phyloP scores from a whole-genome alignment of 2,113 vertebrate genomes.

The Xyliphius kryptos region DNA sequence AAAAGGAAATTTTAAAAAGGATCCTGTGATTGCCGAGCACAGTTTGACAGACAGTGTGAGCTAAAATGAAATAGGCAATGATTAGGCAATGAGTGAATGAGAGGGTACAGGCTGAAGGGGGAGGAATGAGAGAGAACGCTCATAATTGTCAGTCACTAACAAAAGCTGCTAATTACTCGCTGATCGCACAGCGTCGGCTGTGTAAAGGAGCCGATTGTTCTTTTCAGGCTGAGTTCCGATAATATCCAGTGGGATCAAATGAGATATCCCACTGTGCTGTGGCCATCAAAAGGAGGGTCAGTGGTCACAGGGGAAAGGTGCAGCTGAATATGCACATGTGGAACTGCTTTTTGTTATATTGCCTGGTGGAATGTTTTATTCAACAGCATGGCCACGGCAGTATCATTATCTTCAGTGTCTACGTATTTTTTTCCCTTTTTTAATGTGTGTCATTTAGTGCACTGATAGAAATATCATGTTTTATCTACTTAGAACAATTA shows the following conservation, averaged over 20 bases:
- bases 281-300: slow-evolving; percentile 6
- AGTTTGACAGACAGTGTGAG: slow-evolving; percentile 22
- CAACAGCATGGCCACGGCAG: slow-evolving; percentile 22
- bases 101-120: neutral
- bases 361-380: slow-evolving; percentile 33
- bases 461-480: too few species aligned
- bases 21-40: slow-evolving; percentile 19
- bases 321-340: slow-evolving; percentile 23
- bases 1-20: slow-evolving; percentile 12
- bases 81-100: slow-evolving; percentile 27
- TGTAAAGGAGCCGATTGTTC: slow-evolving; percentile 33
- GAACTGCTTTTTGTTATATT: slow-evolving; percentile 32
- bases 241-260: slow-evolving; percentile 25
- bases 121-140: slow-evolving; percentile 10
- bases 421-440: slow-evolving; percentile 13
- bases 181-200: slow-evolving; percentile 20
- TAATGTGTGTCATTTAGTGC: slow-evolving; percentile 1
- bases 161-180: slow-evolving; percentile 40
- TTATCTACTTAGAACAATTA: too few species aligned
- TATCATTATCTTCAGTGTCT: slow-evolving; percentile 20
- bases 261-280: slow-evolving; percentile 14
- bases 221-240: slow-evolving; percentile 22
- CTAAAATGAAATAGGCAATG: slow-evolving; percentile 25
- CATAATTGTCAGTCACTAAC: slow-evolving; percentile 30
- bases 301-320: slow-evolving; percentile 3